phyloP scores from a whole-genome alignment of 2,113 vertebrate genomes.

The Sinocyclocheilus grahami region DNA sequence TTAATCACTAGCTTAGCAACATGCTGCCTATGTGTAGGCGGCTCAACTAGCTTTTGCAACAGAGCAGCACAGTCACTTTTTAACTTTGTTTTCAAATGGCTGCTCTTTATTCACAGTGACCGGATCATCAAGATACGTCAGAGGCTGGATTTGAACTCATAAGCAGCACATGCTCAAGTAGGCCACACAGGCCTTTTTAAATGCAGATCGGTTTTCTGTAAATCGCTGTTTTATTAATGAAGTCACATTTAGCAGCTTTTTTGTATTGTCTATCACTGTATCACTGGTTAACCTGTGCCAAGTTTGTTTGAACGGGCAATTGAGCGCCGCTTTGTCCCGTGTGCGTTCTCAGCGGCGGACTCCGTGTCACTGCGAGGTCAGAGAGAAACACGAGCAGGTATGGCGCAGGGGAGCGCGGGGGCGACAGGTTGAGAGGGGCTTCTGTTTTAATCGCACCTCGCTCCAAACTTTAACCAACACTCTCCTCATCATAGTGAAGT shows the following conservation, averaged over 20 bases:
- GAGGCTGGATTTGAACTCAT: too few relatives aligned
- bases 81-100: too few relatives aligned
- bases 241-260: not conserved
- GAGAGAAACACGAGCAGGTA: not conserved
- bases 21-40: too few relatives aligned
- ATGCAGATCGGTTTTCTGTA: not conserved
- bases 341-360: not conserved
- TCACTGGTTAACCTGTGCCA: not conserved
- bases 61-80: too few relatives aligned
- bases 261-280: not conserved
- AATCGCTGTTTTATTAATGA: not conserved
- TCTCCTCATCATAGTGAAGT: constrained; percentile 82
- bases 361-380: not conserved
- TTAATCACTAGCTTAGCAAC: too few relatives aligned
- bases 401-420: not conserved
- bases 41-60: too few relatives aligned
- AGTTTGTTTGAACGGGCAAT: constrained; percentile 1
- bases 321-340: not conserved
- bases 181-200: not conserved
- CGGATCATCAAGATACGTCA: too few relatives aligned
- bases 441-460: constrained; percentile 64
- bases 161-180: too few relatives aligned
- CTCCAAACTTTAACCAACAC: constrained; percentile 82
- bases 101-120: too few relatives aligned
- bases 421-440: constrained; percentile 62